Conservation (phyloP, 2,113 vertebrate genomes). For the Muscicapa adusta region DNA sequence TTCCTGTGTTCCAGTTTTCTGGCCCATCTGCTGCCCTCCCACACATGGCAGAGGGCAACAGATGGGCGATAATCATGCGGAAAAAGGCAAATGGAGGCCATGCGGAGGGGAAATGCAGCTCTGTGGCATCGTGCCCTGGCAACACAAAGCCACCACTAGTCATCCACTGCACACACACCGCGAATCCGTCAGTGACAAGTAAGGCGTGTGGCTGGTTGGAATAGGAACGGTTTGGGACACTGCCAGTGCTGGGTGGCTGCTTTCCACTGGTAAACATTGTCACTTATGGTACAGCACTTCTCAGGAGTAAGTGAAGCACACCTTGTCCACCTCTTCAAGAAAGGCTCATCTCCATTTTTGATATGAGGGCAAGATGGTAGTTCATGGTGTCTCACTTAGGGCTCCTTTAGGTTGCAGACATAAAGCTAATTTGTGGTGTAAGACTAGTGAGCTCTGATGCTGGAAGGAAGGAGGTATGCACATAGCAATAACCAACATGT, state of each 20-base stretch:
- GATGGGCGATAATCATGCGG: constrained; percentile 68
- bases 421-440: not conserved
- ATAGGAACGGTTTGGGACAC: not conserved
- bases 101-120: constrained; percentile 58
- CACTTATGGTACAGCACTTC: not conserved
- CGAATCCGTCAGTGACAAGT: constrained; percentile 34
- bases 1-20: constrained; percentile 59
- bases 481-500: not conserved
- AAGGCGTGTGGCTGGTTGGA: constrained; percentile 37
- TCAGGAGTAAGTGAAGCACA: not conserved
- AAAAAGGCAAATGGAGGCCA: constrained; percentile 69
- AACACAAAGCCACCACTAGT: constrained; percentile 62
- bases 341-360: not conserved
- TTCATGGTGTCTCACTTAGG: not conserved
- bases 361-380: not conserved
- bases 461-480: not conserved
- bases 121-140: constrained; percentile 57
- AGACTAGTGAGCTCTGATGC: not conserved
- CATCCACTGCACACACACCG: constrained; percentile 17
- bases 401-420: not conserved
- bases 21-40: constrained; percentile 68
- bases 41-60: constrained; percentile 66
- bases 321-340: not conserved
- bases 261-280: constrained; percentile 34
- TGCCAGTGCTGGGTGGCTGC: not conserved